Evolutionary conservation across 2,797 vertebrate species (phyloP).

Genomic region (Limnodromus scolopaceus): DNA sequence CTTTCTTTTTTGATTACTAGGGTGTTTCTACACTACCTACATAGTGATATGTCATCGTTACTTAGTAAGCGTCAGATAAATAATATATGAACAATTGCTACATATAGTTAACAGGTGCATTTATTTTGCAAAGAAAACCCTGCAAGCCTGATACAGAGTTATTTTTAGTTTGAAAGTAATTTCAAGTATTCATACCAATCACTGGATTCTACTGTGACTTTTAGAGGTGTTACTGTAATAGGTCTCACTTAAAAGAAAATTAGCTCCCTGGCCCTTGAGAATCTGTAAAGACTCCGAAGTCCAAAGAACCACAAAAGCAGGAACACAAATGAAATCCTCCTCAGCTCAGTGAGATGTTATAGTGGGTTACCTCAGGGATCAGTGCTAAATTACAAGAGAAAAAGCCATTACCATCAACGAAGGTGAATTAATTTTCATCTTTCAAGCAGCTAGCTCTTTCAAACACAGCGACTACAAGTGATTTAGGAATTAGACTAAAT

Average conservation of each 20-base stretch:
- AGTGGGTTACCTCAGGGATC: neutral
- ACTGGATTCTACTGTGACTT: neutral
- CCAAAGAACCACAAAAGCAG: neutral
- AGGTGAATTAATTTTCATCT: constrained; percentile 21
- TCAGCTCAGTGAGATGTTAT: neutral
- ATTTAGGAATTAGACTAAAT: neutral
- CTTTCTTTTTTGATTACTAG: neutral
- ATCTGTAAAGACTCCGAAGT: neutral
- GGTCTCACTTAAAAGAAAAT: constrained; percentile 16
- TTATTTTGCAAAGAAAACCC: neutral
- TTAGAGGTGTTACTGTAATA: neutral
- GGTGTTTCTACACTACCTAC: neutral
- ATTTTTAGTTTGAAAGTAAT: neutral
- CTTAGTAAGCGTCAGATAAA: neutral
- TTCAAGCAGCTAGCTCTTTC: neutral
- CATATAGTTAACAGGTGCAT: neutral
- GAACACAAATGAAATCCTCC: constrained; percentile 13
- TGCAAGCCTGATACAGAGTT: neutral
- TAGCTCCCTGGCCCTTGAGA: neutral
- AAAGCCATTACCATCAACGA: neutral
- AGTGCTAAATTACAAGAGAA: constrained; percentile 3
- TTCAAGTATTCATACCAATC: neutral
- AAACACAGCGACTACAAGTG: neutral
- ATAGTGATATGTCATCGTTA: neutral
- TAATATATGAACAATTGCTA: neutral